Conservation (phyloP, 2,888 invertebrate species). For the Lutraria lutraria region DNA sequence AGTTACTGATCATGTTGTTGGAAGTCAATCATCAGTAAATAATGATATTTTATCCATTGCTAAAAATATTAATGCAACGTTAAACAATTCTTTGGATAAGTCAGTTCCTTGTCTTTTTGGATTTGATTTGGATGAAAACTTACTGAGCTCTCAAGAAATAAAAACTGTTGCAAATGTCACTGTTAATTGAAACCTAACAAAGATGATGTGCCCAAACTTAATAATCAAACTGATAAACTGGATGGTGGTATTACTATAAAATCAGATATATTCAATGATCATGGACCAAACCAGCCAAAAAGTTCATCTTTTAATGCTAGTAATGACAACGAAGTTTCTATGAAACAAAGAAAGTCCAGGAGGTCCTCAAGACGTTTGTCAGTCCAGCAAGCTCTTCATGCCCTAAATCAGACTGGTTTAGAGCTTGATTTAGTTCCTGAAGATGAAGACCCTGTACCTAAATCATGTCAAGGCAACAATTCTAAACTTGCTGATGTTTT, state of each 20-base stretch:
- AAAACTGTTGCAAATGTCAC: slow-evolving; percentile 21
- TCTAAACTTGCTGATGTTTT: background rate
- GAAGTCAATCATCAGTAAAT: slow-evolving; percentile 56
- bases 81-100: slow-evolving; percentile 30
- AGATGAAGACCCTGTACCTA: slow-evolving; percentile 36
- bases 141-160: slow-evolving; percentile 56
- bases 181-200: slow-evolving; percentile 27
- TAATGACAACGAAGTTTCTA: background rate
- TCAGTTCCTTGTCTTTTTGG: slow-evolving; percentile 39
- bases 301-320: background rate
- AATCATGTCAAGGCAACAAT: background rate
- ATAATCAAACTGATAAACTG: background rate
- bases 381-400: slow-evolving; percentile 40
- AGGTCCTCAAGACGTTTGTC: slow-evolving; percentile 44
- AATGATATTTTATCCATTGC: slow-evolving; percentile 61
- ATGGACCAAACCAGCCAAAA: background rate
- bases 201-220: background rate
- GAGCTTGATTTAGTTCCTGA: slow-evolving; percentile 13
- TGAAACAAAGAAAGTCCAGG: slow-evolving; percentile 24
- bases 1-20: background rate
- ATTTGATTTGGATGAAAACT: slow-evolving; percentile 54
- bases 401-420: slow-evolving; percentile 32
- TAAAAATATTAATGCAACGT: slow-evolving; percentile 56
- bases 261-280: background rate
- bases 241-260: background rate